Evolutionary conservation across 2,113 vertebrate genomes (phyloP).

Genomic region (Hiodon tergisus): DNA sequence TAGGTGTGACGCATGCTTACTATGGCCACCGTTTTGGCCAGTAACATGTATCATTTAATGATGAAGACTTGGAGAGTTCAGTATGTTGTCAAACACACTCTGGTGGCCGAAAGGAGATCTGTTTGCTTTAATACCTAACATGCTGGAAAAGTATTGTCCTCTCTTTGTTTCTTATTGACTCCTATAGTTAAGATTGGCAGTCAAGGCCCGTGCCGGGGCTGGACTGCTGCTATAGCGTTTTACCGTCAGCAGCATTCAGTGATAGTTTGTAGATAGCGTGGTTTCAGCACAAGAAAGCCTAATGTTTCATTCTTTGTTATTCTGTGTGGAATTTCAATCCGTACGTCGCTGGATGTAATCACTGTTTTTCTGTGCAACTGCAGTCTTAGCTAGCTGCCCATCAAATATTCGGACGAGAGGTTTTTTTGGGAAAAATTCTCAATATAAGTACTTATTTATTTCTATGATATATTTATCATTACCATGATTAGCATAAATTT

Average conservation of each 20-base stretch:
- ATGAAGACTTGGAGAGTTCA: neutral
- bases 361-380: too few relatives aligned
- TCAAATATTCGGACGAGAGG: neutral
- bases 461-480: neutral
- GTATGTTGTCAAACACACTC: conserved; percentile 16
- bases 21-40: too few relatives aligned
- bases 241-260: neutral
- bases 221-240: neutral
- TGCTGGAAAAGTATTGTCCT: conserved; percentile 25
- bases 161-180: conserved; percentile 43
- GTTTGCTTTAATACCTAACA: conserved; percentile 16
- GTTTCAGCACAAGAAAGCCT: neutral
- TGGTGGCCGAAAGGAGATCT: conserved; percentile 10
- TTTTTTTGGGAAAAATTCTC: neutral
- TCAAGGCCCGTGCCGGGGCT: conserved; percentile 27
- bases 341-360: neutral
- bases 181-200: conserved; percentile 31
- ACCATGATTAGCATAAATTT: neutral
- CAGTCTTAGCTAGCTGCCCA: neutral
- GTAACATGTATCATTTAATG: neutral
- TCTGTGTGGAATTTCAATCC: neutral
- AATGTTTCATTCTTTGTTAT: conserved; percentile 1
- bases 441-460: neutral
- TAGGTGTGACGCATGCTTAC: too few relatives aligned
- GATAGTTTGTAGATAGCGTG: conserved; percentile 8